Evolutionary conservation across 2,113 vertebrate species (phyloP), one percentile per base, ranked within the genome.

Genomic region (Malaclemys terrapin): DNA sequence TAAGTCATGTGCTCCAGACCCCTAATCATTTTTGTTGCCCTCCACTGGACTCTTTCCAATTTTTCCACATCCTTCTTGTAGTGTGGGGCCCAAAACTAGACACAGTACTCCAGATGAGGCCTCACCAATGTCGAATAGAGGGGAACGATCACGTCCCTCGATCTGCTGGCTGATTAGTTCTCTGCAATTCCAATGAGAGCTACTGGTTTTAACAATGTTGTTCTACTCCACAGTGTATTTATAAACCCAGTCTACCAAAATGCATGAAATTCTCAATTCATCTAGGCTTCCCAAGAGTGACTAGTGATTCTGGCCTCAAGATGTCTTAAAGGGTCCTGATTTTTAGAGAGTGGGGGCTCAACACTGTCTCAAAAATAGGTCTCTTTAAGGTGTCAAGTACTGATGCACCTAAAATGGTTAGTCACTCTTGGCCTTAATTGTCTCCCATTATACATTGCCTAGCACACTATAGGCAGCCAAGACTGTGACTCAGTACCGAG

Each of bases 191-290:
- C 82, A 17, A 59, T 4, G 31, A 10, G 20, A 6, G 17, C n/a
- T 0, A 50, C 12, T 0, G 2, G 24, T 82, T 87, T 47, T 59
- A 69, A n/a, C 22, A 88, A 50, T 1, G 1, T 24, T 59, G 78
- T 78, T 89, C 87, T 47, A 6, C 3, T 54, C 14, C 29, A 56
- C n/a, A 56, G 2, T 24, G 49, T 13, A 78, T 52, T 38, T 89
- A 56, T 54, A 85, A 89, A 87, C 35, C 35, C 57, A 65, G 80
- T 53, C 86, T 81, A 13, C 57, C 42, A n/a, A n/a, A 65, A 81
- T 54, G 14, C 65, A 69, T 13, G 42, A 81, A 62, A 25, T 47
- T 81, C 87, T 0, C 0, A 85, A 54, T 16, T 25, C 62, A 27
- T 8, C 75, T 47, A 17, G 65, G 3, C 12, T 59, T 49, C 57